Evolutionary conservation across 2,888 invertebrate genomes (phyloP).

Genomic region (Petrophora chlorosata): DNA sequence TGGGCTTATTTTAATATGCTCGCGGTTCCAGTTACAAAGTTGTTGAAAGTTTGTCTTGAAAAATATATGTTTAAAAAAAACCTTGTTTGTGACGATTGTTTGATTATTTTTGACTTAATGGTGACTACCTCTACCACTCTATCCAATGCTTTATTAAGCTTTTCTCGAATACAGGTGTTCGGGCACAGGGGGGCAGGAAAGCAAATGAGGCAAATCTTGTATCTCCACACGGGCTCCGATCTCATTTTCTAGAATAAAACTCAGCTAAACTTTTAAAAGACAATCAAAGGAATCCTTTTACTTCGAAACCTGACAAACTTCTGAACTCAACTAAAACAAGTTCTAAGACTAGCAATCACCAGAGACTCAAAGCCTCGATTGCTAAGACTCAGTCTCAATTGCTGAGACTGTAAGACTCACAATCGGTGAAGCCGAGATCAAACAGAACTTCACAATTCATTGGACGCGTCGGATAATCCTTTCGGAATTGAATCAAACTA

Average conservation of each 20-base stretch:
- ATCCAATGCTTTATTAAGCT: too few relatives aligned
- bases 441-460: constrained; percentile 3
- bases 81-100: too few relatives aligned
- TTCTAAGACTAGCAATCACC: constrained; percentile 17
- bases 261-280: constrained; percentile 7
- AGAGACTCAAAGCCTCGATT: background rate
- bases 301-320: constrained; percentile 10
- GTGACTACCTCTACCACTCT: too few relatives aligned
- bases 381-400: constrained; percentile 1
- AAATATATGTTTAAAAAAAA: too few relatives aligned
- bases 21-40: too few relatives aligned
- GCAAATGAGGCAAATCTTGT: too few relatives aligned
- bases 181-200: too few relatives aligned
- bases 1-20: too few relatives aligned
- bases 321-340: background rate
- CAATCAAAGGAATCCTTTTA: constrained; percentile 20
- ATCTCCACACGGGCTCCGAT: too few relatives aligned
- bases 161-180: too few relatives aligned
- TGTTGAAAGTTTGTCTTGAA: too few relatives aligned
- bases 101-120: too few relatives aligned
- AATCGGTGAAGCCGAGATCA: constrained; percentile 2
- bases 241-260: background rate
- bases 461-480: background rate
- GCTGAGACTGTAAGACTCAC: constrained; percentile 4
- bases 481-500: background rate